These are phyloP conservation scores for Onychomys leucogaster DNA, from an alignment of 2,797 vertebrate species.

Conservation along the genomic window DNA sequence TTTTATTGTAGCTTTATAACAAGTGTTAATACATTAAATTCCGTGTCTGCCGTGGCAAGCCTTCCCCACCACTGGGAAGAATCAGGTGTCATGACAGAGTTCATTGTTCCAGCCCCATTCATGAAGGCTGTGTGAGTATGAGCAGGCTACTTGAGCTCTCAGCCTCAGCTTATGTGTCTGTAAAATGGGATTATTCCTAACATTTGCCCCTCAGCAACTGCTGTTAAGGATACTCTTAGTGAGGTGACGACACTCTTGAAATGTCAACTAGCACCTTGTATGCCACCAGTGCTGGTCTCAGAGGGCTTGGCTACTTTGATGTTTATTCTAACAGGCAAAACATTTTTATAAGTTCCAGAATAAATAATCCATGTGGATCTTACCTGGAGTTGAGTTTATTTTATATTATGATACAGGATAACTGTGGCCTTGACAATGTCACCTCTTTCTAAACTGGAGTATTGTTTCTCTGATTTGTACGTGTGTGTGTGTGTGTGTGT, in stretches of 20 bases:
- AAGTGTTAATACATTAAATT: background rate
- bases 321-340: slow-evolving; percentile 9
- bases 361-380: background rate
- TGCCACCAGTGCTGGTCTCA: background rate
- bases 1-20: background rate
- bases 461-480: background rate
- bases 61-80: background rate
- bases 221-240: background rate
- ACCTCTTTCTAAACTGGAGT: background rate
- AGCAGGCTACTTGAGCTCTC: background rate
- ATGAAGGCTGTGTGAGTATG: background rate
- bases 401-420: background rate
- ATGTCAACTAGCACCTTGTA: background rate
- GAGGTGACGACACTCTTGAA: background rate
- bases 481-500: background rate
- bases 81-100: background rate
- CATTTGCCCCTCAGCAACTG: background rate
- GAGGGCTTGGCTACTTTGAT: background rate
- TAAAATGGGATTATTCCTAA: background rate
- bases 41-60: background rate
- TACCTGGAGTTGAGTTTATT: background rate
- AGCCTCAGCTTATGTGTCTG: background rate
- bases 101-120: background rate
- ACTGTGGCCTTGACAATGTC: background rate
- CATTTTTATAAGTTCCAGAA: background rate